These are phyloP conservation scores for Drosophila testacea DNA, from an alignment of 2,888 invertebrate genomes.

Conservation along the genomic window DNA sequence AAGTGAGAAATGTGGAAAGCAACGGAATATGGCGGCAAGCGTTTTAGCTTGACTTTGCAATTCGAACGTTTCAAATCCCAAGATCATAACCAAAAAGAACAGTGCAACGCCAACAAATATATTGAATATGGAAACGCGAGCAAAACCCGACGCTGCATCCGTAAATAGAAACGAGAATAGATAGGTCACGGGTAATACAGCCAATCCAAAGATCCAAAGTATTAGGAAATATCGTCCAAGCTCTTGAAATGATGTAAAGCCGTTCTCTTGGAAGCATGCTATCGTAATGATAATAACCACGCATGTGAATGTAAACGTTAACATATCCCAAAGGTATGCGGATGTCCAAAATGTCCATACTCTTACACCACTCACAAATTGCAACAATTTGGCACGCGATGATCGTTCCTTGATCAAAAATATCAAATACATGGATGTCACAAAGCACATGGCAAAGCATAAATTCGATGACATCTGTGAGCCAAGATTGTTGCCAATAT, in stretches of 20 bases:
- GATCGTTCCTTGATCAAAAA: slow-evolving; percentile 89
- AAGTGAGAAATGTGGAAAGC: slow-evolving; percentile 90
- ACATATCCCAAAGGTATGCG: slow-evolving; percentile 87
- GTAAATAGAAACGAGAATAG: slow-evolving; percentile 89
- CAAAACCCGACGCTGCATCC: slow-evolving; percentile 91
- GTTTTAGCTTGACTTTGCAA: slow-evolving; percentile 87
- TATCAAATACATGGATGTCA: slow-evolving; percentile 88
- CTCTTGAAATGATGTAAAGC: slow-evolving; percentile 80
- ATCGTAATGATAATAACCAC: slow-evolving; percentile 85
- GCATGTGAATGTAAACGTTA: slow-evolving; percentile 73
- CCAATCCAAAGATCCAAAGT: slow-evolving; percentile 89
- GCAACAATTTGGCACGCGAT: slow-evolving; percentile 91
- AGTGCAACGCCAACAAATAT: slow-evolving; percentile 90
- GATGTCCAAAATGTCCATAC: slow-evolving; percentile 90
- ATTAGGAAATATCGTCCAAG: slow-evolving; percentile 87
- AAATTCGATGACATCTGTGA: slow-evolving; percentile 90
- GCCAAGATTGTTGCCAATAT: slow-evolving; percentile 84
- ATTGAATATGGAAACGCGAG: slow-evolving; percentile 90
- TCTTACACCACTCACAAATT: slow-evolving; percentile 91
- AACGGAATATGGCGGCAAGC: slow-evolving; percentile 89
- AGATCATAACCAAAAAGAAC: slow-evolving; percentile 89
- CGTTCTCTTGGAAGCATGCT: slow-evolving; percentile 88
- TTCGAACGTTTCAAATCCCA: slow-evolving; percentile 87
- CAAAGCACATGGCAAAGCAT: slow-evolving; percentile 92
- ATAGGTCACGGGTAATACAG: slow-evolving; percentile 91